These are phyloP conservation scores for Sesamia inferens DNA, from an alignment of 2,888 invertebrate species.

Conservation along the genomic window DNA sequence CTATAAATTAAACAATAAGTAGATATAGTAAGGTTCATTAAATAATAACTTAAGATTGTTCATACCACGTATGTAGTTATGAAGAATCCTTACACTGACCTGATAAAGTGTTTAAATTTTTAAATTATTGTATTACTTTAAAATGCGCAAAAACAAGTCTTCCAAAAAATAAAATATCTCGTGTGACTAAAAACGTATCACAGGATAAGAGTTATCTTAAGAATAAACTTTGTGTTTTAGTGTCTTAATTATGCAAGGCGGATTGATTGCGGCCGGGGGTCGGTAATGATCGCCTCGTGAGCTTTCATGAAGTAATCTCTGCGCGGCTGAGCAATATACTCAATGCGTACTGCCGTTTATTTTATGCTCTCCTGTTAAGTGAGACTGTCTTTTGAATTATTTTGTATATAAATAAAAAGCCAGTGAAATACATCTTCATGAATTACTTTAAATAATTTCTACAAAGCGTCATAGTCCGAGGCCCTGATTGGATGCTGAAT, in stretches of 20 bases:
- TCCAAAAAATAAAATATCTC: slow-evolving; percentile 21
- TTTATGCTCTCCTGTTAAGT: slow-evolving; percentile 58
- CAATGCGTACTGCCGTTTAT: slow-evolving; percentile 62
- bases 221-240: slow-evolving; percentile 73
- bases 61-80: neutral
- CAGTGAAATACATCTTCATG: slow-evolving; percentile 24
- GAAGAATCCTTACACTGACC: neutral
- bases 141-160: slow-evolving; percentile 1
- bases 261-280: slow-evolving; percentile 80
- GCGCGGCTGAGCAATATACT: slow-evolving; percentile 68
- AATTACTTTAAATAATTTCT: slow-evolving; percentile 40
- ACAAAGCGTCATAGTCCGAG: slow-evolving; percentile 41
- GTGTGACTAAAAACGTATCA: slow-evolving; percentile 65
- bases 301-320: slow-evolving; percentile 80
- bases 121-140: neutral
- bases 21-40: neutral
- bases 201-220: slow-evolving; percentile 67
- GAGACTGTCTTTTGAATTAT: slow-evolving; percentile 27
- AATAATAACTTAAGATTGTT: slow-evolving; percentile 5
- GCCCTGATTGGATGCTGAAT: slow-evolving; percentile 59
- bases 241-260: slow-evolving; percentile 81
- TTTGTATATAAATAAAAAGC: neutral
- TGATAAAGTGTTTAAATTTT: neutral
- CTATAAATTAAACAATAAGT: slow-evolving; percentile 32
- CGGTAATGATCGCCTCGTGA: slow-evolving; percentile 80